These are phyloP conservation scores for Prenolepis imparis DNA, from an alignment of 2,888 invertebrate species.

Conservation along the genomic window DNA sequence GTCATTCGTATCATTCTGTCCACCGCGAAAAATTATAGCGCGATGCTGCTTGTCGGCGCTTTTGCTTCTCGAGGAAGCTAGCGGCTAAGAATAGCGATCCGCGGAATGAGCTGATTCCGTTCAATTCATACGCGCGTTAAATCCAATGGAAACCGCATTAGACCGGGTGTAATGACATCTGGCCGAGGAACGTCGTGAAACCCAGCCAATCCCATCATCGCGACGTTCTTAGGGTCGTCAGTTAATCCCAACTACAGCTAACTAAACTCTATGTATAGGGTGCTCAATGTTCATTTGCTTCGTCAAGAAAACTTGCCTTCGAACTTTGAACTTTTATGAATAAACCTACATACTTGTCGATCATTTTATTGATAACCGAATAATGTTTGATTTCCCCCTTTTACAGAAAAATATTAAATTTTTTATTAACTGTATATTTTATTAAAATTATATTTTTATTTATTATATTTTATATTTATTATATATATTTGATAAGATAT, in stretches of 20 bases:
- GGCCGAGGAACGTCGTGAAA: slow-evolving; percentile 40
- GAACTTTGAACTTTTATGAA: neutral
- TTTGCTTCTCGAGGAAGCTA: slow-evolving; percentile 31
- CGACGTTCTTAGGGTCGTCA: slow-evolving; percentile 22
- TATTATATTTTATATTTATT: no score
- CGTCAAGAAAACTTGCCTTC: neutral
- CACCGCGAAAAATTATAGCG: slow-evolving; percentile 45
- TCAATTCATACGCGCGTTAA: slow-evolving; percentile 69
- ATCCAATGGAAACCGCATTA: slow-evolving; percentile 69
- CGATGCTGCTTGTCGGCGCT: slow-evolving; percentile 54
- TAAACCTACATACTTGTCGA: neutral
- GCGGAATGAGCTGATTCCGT: slow-evolving; percentile 72
- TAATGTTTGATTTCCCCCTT: neutral
- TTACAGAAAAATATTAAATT: neutral
- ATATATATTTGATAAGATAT: no score
- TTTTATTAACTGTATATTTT: neutral
- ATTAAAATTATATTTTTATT: no score
- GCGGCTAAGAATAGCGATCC: slow-evolving; percentile 73
- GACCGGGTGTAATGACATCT: slow-evolving; percentile 70
- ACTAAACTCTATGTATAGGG: slow-evolving; percentile 28
- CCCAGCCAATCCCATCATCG: slow-evolving; percentile 23
- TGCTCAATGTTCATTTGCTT: neutral
- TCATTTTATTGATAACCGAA: neutral
- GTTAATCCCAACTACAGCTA: slow-evolving; percentile 32
- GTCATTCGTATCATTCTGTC: slow-evolving; percentile 28